These are phyloP conservation scores for Zele albiditarsus DNA, from an alignment of 2,888 invertebrate genomes.

Conservation along the genomic window DNA sequence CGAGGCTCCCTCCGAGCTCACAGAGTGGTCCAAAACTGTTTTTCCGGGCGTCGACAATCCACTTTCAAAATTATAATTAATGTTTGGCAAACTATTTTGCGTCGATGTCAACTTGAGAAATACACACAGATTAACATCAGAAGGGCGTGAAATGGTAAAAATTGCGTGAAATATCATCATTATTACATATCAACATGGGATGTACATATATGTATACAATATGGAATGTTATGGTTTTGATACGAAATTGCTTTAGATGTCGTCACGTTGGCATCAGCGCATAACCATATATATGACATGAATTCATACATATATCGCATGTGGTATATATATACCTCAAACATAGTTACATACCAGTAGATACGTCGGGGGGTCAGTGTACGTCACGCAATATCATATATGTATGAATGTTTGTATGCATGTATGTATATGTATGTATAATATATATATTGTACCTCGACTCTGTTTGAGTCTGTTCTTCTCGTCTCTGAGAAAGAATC, in stretches of 20 bases:
- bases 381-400: constrained; percentile 64
- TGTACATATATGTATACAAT: neutral
- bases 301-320: neutral
- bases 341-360: constrained; percentile 9
- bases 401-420: neutral
- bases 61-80: neutral
- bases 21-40: neutral
- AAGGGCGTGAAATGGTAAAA: too few species aligned
- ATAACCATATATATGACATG: neutral
- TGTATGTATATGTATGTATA: too few species aligned
- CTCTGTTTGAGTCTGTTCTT: constrained; percentile 23
- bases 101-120: too few species aligned
- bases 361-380: constrained; percentile 66
- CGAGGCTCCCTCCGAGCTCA: too few species aligned
- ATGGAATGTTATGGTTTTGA: too few species aligned
- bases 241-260: neutral
- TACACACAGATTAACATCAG: too few species aligned
- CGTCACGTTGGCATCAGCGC: neutral
- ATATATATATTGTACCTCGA: constrained; percentile 52
- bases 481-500: constrained; percentile 49
- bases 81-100: neutral
- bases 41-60: neutral
- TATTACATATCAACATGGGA: neutral
- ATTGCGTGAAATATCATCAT: too few species aligned
- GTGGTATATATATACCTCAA: neutral